These are phyloP conservation scores for Fragum fragum DNA, from an alignment of 2,888 invertebrate genomes.

Conservation along the genomic window DNA sequence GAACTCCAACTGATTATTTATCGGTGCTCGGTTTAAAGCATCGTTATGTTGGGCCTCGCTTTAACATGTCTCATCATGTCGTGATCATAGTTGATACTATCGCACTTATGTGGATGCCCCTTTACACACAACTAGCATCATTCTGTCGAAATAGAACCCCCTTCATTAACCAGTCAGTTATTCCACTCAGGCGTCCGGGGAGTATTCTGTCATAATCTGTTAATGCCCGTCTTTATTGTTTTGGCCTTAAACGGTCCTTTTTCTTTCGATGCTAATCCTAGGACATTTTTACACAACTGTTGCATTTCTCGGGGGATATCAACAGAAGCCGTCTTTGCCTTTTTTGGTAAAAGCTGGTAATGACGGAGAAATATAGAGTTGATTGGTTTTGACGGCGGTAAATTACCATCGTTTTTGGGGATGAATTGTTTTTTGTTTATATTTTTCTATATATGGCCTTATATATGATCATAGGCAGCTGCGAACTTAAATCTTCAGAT, in stretches of 20 bases:
- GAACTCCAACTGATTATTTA: too few relatives aligned
- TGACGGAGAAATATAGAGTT: not conserved
- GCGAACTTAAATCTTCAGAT: too few relatives aligned
- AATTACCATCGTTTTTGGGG: not conserved
- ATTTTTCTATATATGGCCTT: too few relatives aligned
- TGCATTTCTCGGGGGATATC: conserved; percentile 15
- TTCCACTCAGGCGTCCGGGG: conserved; percentile 4
- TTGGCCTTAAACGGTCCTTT: not conserved
- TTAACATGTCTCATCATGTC: too few relatives aligned
- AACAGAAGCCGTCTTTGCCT: not conserved
- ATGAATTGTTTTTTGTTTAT: not conserved
- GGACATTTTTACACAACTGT: not conserved
- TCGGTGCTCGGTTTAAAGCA: too few relatives aligned
- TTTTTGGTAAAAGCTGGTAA: conserved; percentile 10
- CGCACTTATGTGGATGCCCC: too few relatives aligned
- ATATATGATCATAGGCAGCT: too few relatives aligned
- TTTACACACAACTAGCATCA: too few relatives aligned
- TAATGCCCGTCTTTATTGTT: conserved; percentile 9
- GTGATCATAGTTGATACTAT: too few relatives aligned
- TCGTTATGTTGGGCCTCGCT: too few relatives aligned
- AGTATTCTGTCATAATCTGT: conserved; percentile 13
- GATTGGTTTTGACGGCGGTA: conserved; percentile 15
- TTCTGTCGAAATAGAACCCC: too few relatives aligned
- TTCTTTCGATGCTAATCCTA: not conserved
- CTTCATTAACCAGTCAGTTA: conserved; percentile 9